Evolutionary conservation across 1,140 invertebrate genomes (phyloP).

Genomic region (Grapholita molesta): DNA sequence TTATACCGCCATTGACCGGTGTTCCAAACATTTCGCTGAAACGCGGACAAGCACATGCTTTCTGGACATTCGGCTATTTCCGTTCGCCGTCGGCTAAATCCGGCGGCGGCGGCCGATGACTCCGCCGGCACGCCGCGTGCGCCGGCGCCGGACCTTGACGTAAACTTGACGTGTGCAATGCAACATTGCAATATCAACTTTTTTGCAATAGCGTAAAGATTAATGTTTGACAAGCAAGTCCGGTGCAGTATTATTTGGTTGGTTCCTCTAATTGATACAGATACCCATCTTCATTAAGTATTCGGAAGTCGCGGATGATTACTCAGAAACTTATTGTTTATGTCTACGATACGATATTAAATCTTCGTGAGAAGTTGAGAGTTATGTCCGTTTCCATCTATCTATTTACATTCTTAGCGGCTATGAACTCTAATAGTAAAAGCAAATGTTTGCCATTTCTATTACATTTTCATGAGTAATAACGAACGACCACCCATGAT

Average conservation of each 20-base stretch:
- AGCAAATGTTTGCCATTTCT: constrained; percentile 11
- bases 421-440: background rate
- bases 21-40: constrained; percentile 50
- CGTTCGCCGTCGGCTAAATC: constrained; percentile 62
- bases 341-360: background rate
- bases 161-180: constrained; percentile 31
- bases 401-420: background rate
- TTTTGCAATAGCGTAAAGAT: constrained; percentile 10
- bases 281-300: background rate
- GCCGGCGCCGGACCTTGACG: constrained; percentile 59
- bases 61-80: constrained; percentile 65
- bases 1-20: constrained; percentile 36
- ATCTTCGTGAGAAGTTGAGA: background rate
- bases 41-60: constrained; percentile 45
- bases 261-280: constrained; percentile 2
- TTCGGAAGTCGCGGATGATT: background rate
- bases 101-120: constrained; percentile 66
- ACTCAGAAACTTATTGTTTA: background rate
- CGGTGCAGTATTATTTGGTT: background rate
- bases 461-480: background rate
- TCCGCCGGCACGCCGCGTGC: constrained; percentile 48
- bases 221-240: background rate
- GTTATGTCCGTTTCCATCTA: too few species aligned
- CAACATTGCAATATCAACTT: constrained; percentile 23
- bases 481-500: background rate